Base-by-base conservation (phyloP, 2,797 vertebrate species). In the Alauda arvensis region DNA sequence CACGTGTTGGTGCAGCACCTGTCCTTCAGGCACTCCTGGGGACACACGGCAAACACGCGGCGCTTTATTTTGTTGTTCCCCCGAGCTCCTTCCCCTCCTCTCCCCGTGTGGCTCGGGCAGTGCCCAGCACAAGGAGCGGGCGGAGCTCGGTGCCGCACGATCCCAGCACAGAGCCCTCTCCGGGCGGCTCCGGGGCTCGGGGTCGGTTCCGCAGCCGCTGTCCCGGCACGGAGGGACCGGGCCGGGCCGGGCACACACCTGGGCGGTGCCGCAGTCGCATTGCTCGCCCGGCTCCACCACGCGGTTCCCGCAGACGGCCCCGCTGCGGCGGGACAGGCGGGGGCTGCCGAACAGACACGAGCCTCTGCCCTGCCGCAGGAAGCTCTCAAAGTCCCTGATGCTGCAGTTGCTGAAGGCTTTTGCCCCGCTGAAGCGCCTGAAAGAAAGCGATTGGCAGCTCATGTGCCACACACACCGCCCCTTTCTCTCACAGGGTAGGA, bases 351-450 rank as follows among this genome's bases (percentile, higher is more conserved):
- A 93, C 2, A 97, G 96, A 90, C 97, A 97, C 1, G 3, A 2
- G 6, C 85, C 86, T 6, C 92, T 55, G 15, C 62, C 26, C 48
- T 56, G 91, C 79, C 31, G 87, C 74, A 95, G 85, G 71, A 97
- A 96, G 70, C 26, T 34, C 62, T 90, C 56, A 6, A 97, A 96
- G 88, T 93, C 94, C 49, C 25, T 29, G 62, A 89, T 13, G 77
- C 96, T 97, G 92, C 97, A 97, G 62, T 33, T 92, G 34, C 97
- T 97, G 5, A 97, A 97, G 53, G 77, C 49, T 88, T 96, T 97
- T 7, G 87, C 65, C 51, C 96, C 97, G 4, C 34, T 56, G 56
- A 68, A 60, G 25, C 13, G 57, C 9, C 97, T 97, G 17, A 82
- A 94, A 61, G 3, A 34, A 12, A 76, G 42, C 31, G 11, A 3